Conservation (phyloP, 2,113 vertebrate genomes). For the Lampris incognitus region DNA sequence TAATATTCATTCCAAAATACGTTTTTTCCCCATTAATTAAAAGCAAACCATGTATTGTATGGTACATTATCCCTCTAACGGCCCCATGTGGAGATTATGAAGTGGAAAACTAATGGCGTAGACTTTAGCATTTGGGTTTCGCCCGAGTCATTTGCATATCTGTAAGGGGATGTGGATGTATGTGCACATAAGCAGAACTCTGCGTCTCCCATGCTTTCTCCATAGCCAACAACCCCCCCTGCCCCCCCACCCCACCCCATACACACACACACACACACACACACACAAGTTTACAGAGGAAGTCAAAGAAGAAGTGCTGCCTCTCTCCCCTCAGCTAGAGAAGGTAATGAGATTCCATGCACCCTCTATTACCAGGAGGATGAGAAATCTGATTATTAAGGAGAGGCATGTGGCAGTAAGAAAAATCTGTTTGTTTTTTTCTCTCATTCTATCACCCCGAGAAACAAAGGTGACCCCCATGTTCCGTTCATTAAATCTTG, state of each 20-base stretch:
- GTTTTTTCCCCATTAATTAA: conserved; percentile 99
- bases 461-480: conserved; percentile 94
- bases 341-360: conserved; percentile 97
- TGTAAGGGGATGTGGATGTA: conserved; percentile 89
- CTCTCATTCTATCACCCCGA: conserved; percentile 89
- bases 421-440: conserved; percentile 96
- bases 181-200: conserved; percentile 97
- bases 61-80: conserved; percentile 99
- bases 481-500: conserved; percentile 95
- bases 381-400: conserved; percentile 98
- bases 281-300: conserved; percentile 77
- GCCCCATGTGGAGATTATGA: conserved; percentile 99
- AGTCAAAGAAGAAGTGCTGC: conserved; percentile 82
- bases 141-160: conserved; percentile 96
- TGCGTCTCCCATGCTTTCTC: conserved; percentile 80
- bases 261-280: too few relatives aligned
- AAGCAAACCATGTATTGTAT: conserved; percentile 99
- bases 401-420: conserved; percentile 97
- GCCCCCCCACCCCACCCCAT: conserved; percentile 45
- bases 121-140: conserved; percentile 98
- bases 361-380: conserved; percentile 92
- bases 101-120: conserved; percentile 99
- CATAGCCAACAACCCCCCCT: conserved; percentile 26
- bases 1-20: conserved; percentile 96
- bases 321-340: conserved; percentile 90